Base-by-base conservation (phyloP, 2,888 invertebrate species). In the Mesodorylaimus sp. region DNA sequence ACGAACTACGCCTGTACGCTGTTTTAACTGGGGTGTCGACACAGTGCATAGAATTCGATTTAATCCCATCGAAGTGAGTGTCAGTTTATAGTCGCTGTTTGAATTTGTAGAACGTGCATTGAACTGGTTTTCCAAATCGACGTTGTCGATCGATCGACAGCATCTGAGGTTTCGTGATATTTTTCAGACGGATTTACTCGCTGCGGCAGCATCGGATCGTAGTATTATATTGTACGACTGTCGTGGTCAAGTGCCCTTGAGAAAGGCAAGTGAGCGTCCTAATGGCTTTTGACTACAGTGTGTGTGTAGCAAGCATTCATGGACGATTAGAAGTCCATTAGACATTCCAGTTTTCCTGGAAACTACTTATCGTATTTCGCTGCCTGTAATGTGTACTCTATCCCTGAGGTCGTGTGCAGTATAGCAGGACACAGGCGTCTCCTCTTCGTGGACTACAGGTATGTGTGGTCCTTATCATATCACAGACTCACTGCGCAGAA, bases 141-240 rank as follows among this genome's bases (percentile, higher is more conserved):
- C 16, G 10, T 32, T 32, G 10, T 32, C 32, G 32, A 13, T 32
- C n/a, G n/a, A n/a, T n/a, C n/a, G n/a, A n/a, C n/a, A n/a, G n/a
- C n/a, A n/a, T n/a, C n/a, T n/a, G n/a, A n/a, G n/a, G n/a, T 13
- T 32, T 32, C 16, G 10, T 16, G 10, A 32, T 39, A 16, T 10
- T 16, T 43, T 43, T 26, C 24, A 43, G 44, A 43, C 44, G 24
- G 19, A 43, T 26, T 54, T 64, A 0, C 53, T 65, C 37, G 59
- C 61, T 39, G 64, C 63, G 0, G 58, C 58, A 7, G 86, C 85
- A n/a, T 83, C 83, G 68, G 95, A 97, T 68, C 76, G 93, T 54
- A 88, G 89, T 66, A 79, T 99, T 44, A 83, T 93, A 58, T 71
- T 99, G 41, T 91, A 95, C 68, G 97, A 99, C 68, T 81, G 81